A percentile compares a stretch with the other conserved stretches of the same genome.
These are phyloP conservation scores for Varanus salvator DNA, from an alignment of 2,113 vertebrate species.

Conservation along the genomic window DNA sequence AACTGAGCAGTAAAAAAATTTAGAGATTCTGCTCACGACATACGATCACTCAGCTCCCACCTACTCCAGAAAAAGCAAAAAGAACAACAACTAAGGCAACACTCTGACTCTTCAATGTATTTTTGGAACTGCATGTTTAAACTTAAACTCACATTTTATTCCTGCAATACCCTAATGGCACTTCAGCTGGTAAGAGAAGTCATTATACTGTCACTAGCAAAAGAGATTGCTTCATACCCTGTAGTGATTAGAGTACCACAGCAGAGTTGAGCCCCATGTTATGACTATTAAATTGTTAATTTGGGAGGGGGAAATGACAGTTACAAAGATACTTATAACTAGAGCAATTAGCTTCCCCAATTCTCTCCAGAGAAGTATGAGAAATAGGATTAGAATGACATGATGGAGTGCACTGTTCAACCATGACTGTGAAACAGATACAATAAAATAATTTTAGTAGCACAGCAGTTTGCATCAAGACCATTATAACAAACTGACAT, in stretches of 20 bases:
- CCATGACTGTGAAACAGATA: conserved; percentile 6
- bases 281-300: not conserved
- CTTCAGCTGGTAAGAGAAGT: not conserved
- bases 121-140: not conserved
- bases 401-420: not conserved
- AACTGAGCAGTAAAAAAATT: not conserved
- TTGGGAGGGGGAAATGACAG: conserved; percentile 13
- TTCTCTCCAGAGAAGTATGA: conserved; percentile 38
- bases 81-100: not conserved
- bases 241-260: conserved; percentile 17
- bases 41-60: not conserved
- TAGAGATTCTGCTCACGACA: not conserved
- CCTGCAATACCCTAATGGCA: not conserved
- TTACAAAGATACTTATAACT: not conserved
- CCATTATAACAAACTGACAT: conserved; percentile 10
- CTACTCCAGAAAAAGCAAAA: not conserved
- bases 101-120: not conserved
- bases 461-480: not conserved
- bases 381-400: not conserved
- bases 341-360: not conserved
- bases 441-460: conserved; percentile 23
- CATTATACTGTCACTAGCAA: conserved; percentile 15
- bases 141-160: conserved; percentile 9
- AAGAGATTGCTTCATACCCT: conserved; percentile 21
- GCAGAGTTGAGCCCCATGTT: conserved; percentile 7